Evolutionary conservation across 2,888 invertebrate genomes (phyloP), one percentile per base, ranked within the genome.

Genomic region (Aspidapion aeneum): DNA sequence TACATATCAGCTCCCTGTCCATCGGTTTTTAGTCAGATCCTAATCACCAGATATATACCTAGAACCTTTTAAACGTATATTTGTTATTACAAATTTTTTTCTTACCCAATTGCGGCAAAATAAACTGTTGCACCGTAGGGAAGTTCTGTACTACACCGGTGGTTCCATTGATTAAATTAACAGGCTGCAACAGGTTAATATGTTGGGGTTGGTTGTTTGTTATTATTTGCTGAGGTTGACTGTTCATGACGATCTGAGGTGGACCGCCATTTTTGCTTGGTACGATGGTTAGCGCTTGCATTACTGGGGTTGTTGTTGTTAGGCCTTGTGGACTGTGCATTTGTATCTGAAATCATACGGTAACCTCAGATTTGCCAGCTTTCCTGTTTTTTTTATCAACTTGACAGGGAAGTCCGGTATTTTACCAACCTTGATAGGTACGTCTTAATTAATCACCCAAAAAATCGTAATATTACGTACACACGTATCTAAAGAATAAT

Each of bases 91-190:
- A n/a, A n/a, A n/a, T n/a, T n/a, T n/a, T n/a, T n/a, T n/a, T n/a
- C n/a, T n/a, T n/a, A n/a, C n/a, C n/a, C 1, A 91, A 80, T 69
- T 93, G 91, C 12, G 93, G 93, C 62, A 93, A 88, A 60, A 93
- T 87, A 71, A 93, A 89, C 74, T 93, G 93, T 75, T 93, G 93
- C 70, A 90, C 90, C 0, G 89, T 87, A 0, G 90, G 90, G 75
- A 90, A 90, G 75, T 90, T 90, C 58, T 89, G 88, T 68, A 90
- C 87, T 63, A 89, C 86, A 2, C 87, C 86, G 48, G 87, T 84
- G 0, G 87, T 82, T 57, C 87, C 86, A 61, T 91, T 91, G 64
- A 92, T 85, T 67, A 93, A 80, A 80, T 93, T 93, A 35, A 93
- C 90, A 0, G 93, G 93, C 75, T 93, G 93, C 1, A 90, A 79